Evolutionary conservation across 1,140 invertebrate species (phyloP).

Genomic region (Trypoxylus dichotomus): DNA sequence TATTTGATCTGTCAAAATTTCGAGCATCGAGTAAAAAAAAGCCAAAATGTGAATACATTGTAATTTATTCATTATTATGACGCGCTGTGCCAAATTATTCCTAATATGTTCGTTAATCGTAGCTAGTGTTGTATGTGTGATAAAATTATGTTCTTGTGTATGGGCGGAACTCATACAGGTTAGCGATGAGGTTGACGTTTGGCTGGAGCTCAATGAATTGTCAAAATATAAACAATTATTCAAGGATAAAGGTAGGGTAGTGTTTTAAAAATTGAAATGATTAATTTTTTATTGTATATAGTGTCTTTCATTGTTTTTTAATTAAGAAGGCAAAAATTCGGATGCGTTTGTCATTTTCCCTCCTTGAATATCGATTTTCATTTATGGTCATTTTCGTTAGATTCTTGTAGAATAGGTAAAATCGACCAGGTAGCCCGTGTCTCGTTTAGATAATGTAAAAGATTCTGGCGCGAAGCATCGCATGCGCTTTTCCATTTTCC

Average conservation of each 20-base stretch:
- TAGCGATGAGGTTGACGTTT: slow-evolving; percentile 66
- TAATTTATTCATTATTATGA: slow-evolving; percentile 37
- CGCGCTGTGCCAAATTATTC: slow-evolving; percentile 48
- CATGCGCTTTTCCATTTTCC: slow-evolving; percentile 8
- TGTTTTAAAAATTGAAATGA: slow-evolving; percentile 33
- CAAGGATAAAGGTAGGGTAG: slow-evolving; percentile 66
- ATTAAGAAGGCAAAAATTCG: neutral
- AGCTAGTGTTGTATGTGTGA: slow-evolving; percentile 39
- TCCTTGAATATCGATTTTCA: neutral
- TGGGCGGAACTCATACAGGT: slow-evolving; percentile 48
- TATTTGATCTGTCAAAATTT: neutral
- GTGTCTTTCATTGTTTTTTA: neutral
- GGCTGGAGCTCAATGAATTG: slow-evolving; percentile 71
- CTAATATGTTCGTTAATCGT: slow-evolving; percentile 44
- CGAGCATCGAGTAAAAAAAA: slow-evolving; percentile 4
- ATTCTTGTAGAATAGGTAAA: neutral
- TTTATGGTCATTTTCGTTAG: neutral
- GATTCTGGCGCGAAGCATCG: slow-evolving; percentile 8
- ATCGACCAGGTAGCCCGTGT: neutral
- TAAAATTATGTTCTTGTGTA: slow-evolving; percentile 37
- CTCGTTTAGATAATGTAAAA: neutral
- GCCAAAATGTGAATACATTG: slow-evolving; percentile 10
- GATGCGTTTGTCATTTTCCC: neutral
- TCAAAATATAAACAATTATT: slow-evolving; percentile 69
- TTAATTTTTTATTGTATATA: neutral